phyloP scores from a whole-genome alignment of 2,888 invertebrate species.

The Laspeyria flexula region DNA sequence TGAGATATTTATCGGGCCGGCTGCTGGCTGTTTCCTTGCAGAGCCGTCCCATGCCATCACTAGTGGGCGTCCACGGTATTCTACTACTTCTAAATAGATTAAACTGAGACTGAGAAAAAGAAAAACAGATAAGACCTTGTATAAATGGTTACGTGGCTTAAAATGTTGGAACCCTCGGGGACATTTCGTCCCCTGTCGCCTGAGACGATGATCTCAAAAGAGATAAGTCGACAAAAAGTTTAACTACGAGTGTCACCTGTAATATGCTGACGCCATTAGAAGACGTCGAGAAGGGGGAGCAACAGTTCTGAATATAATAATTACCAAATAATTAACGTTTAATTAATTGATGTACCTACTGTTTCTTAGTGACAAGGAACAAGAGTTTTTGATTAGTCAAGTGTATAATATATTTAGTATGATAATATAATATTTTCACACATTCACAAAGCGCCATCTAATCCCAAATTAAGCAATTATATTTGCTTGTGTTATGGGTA shows the following conservation, averaged over 20 bases:
- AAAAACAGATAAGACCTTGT: constrained; percentile 4
- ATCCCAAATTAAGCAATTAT: too few species aligned
- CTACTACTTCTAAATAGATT: constrained; percentile 37
- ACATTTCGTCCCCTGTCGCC: not conserved
- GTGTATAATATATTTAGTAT: too few species aligned
- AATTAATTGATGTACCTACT: too few species aligned
- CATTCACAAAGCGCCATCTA: too few species aligned
- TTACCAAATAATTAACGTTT: too few species aligned
- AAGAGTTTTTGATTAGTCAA: too few species aligned
- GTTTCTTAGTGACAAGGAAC: too few species aligned
- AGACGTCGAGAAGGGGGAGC: too few species aligned
- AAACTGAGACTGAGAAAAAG: constrained; percentile 13
- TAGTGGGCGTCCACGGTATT: constrained; percentile 12
- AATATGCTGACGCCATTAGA: not conserved
- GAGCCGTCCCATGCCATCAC: constrained; percentile 10
- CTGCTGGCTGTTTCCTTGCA: constrained; percentile 28
- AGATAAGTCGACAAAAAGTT: not conserved
- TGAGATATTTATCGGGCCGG: constrained; percentile 70
- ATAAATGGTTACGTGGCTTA: constrained; percentile 1
- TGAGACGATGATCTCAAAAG: not conserved
- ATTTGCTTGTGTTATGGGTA: too few species aligned
- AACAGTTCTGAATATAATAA: too few species aligned
- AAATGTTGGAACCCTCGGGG: not conserved
- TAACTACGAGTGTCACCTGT: not conserved
- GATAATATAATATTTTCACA: too few species aligned